phyloP scores from a whole-genome alignment of 2,113 vertebrate species.

The Embiotoca jacksoni region DNA sequence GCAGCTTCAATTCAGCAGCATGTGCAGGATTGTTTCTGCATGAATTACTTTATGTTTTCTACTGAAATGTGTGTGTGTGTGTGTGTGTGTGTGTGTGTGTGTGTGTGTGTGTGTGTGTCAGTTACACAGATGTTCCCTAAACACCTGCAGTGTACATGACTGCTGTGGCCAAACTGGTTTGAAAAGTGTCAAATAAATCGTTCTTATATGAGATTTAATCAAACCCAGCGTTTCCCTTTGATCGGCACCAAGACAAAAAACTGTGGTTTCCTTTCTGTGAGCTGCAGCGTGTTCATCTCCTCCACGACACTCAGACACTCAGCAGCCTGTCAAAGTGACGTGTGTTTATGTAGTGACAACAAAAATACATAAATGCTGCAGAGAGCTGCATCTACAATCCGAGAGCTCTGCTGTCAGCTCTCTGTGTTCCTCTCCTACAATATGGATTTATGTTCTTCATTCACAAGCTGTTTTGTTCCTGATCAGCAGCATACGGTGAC shows the following conservation, averaged over 20 bases:
- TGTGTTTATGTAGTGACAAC: conserved; percentile 21
- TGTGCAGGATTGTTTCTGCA: too few relatives aligned
- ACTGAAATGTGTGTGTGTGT: too few relatives aligned
- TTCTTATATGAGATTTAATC: too few relatives aligned
- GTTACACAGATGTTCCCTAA: too few relatives aligned
- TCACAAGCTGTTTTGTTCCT: neutral
- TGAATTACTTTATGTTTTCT: too few relatives aligned
- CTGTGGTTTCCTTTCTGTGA: neutral
- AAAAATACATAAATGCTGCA: neutral
- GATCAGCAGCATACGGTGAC: neutral
- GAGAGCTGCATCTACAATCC: conserved; percentile 2
- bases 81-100: too few relatives aligned
- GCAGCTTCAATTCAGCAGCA: too few relatives aligned
- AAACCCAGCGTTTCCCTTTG: too few relatives aligned
- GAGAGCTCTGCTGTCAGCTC: neutral
- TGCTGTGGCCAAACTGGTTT: too few relatives aligned
- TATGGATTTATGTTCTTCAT: neutral
- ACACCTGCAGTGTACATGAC: too few relatives aligned
- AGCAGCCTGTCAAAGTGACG: conserved; percentile 36
- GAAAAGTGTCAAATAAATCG: too few relatives aligned
- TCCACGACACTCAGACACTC: conserved; percentile 3
- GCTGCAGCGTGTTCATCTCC: conserved; percentile 4
- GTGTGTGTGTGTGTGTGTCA: too few relatives aligned
- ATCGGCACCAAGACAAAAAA: neutral
- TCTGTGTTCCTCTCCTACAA: neutral